Conservation (phyloP, 1,140 invertebrate species). For the Procambarus clarkii region DNA sequence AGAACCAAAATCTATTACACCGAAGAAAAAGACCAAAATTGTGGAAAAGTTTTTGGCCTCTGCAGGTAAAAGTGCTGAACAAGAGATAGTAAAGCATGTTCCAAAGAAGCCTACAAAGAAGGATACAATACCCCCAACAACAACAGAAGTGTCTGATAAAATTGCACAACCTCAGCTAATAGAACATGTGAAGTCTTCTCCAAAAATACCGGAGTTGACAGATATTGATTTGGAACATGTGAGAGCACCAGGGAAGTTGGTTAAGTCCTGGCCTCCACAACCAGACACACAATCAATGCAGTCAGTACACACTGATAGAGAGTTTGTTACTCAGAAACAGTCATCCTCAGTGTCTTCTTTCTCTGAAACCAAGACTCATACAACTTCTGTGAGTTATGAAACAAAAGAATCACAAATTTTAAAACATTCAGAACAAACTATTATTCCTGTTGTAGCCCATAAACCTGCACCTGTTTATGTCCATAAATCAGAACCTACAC, state of each 20-base stretch:
- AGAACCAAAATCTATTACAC: constrained; percentile 36
- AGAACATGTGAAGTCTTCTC: not conserved
- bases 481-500: constrained; percentile 22
- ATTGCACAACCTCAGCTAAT: not conserved
- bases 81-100: constrained; percentile 30
- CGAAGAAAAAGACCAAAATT: constrained; percentile 67
- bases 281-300: not conserved
- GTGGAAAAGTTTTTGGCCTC: constrained; percentile 66
- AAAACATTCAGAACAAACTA: not conserved
- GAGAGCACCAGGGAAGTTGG: constrained; percentile 23
- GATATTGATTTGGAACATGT: not conserved
- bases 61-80: constrained; percentile 35
- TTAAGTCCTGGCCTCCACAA: constrained; percentile 55
- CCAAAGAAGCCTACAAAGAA: constrained; percentile 41
- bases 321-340: not conserved
- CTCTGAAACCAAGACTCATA: constrained; percentile 46
- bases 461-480: not conserved
- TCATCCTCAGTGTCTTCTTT: constrained; percentile 28
- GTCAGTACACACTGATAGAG: not conserved
- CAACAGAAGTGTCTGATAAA: constrained; percentile 31
- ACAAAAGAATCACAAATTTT: constrained; percentile 18
- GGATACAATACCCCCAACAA: not conserved
- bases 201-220: not conserved
- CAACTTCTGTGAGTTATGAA: constrained; percentile 38
- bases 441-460: not conserved